Percentiles rank a stretch among this genome's conserved stretches.
Evolutionary conservation across 2,888 invertebrate species (phyloP).

Genomic region (Philhelius pedissequus): DNA sequence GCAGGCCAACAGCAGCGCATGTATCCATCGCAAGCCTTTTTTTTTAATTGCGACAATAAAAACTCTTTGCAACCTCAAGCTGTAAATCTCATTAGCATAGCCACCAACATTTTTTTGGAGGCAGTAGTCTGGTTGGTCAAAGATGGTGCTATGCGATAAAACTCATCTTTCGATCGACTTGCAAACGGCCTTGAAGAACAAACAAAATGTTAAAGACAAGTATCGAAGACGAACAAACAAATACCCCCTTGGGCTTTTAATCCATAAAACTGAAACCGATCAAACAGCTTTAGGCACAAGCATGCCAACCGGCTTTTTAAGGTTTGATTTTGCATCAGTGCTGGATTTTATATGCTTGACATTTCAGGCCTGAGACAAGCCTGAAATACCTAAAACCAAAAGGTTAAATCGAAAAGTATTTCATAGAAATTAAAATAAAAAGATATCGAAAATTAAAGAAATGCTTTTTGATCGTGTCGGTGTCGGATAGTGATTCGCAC

Average conservation of each 20-base stretch:
- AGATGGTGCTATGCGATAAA: slow-evolving; percentile 34
- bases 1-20: slow-evolving; percentile 23
- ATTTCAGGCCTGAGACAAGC: background rate
- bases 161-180: slow-evolving; percentile 35
- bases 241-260: background rate
- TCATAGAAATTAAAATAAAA: background rate
- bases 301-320: slow-evolving; percentile 45
- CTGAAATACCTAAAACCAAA: no score
- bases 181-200: slow-evolving; percentile 55
- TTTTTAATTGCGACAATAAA: slow-evolving; percentile 35
- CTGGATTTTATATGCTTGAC: background rate
- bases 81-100: slow-evolving; percentile 48
- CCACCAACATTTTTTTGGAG: slow-evolving; percentile 20
- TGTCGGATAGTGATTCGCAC: background rate
- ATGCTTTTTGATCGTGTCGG: background rate
- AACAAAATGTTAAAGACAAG: slow-evolving; percentile 57
- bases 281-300: slow-evolving; percentile 30
- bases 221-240: background rate
- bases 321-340: background rate
- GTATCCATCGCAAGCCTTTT: slow-evolving; percentile 9
- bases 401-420: background rate
- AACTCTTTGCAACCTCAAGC: slow-evolving; percentile 25
- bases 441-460: no score
- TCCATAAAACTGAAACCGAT: slow-evolving; percentile 27
- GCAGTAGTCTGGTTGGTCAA: background rate